Base-by-base conservation (phyloP, 2,797 vertebrate genomes). In the Telmatherina bonti region DNA sequence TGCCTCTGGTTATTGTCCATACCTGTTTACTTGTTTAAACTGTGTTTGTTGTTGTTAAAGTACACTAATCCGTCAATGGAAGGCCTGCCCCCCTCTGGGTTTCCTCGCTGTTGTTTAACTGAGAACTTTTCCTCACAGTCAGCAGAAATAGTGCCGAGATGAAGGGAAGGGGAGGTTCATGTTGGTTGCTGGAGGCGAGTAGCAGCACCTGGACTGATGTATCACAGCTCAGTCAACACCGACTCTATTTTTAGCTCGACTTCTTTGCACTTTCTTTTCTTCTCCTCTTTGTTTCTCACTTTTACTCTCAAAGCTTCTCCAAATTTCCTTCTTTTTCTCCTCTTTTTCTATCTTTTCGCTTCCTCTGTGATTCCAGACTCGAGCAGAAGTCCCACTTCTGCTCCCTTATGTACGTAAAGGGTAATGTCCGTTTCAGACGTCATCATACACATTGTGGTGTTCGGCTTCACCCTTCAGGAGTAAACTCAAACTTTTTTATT, bases 101-200 rank as follows among this genome's bases (percentile, higher is more conserved):
- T 43, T 76, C 79, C 66, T 60, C 62, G 22, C 35, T 70, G 67
- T 62, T 75, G 68, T 70, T 76, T 53, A 70, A 74, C 36, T 31
- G 66, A 58, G 72, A 84, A 75, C 67, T 74, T 85, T 87, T 85
- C 57, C 60, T 76, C 72, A 52, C 43, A 24, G 65, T 85, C 79
- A 88, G 84, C 77, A 85, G 55, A 62, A 47, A 43, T 63, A 38
- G 35, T n/a, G 16, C 18, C 26, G n/a, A 60, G 31, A 61, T 15
- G 2, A n/a, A 43, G 45, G 45, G 18, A n/a, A 22, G 36, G 49
- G 30, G 57, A 64, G 62, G 24, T 43, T 27, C 55, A 27, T 31
- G 62, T 45, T 55, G 22, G 59, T 18, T 15, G 80, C 85, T 77
- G 0, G 26, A 35, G 83, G 78, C 73, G 56, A 24, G 24, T n/a